Base-by-base conservation (phyloP, 1,140 invertebrate species). In the Stegodyphus dumicola region DNA sequence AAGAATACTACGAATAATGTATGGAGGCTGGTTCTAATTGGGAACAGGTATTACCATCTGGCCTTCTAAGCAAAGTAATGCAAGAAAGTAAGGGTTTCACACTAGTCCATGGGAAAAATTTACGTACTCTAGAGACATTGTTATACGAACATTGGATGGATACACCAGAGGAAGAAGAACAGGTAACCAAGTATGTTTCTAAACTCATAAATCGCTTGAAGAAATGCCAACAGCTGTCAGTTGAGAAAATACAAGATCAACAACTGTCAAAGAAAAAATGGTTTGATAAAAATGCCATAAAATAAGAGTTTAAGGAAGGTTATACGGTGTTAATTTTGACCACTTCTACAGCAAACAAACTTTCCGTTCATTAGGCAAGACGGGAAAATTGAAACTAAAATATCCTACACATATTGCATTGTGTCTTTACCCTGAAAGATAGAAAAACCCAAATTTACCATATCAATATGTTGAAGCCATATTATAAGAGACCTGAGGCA, bases 371-470 rank as follows among this genome's bases (percentile, higher is more conserved):
- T 0, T 80, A 67, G 77, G 49, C 70, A 7, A 52, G 66, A 9
- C 66, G 67, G 66, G 70, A 66, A 6, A 18, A 71, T 80, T 53
- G 51, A 13, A 11, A 18, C 18, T 15, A 48, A 74, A 53, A 18
- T 81, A 15, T 81, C 78, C 11, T 69, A 81, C 15, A 81, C 53
- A 13, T 73, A 81, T 65, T 81, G 73, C 52, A 33, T 81, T 5
- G 54, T 81, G 11, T 18, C 60, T 10, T 17, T 74, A 18, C 69
- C 78, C 15, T 9, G 53, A 7, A 81, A 71, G 48, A 71, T 5
- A 3, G 53, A 79, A n/a, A 69, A 54, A 54, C 51, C 15, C 65
- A 54, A 53, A 56, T 79, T 5, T 79, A 79, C 33, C 77, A 79
- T 48, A 33, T 69, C 6, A 79, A 79, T 69, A 69, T 53, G 64